Conservation (phyloP, 2,113 vertebrate genomes). For the Pyxicephalus adspersus region DNA sequence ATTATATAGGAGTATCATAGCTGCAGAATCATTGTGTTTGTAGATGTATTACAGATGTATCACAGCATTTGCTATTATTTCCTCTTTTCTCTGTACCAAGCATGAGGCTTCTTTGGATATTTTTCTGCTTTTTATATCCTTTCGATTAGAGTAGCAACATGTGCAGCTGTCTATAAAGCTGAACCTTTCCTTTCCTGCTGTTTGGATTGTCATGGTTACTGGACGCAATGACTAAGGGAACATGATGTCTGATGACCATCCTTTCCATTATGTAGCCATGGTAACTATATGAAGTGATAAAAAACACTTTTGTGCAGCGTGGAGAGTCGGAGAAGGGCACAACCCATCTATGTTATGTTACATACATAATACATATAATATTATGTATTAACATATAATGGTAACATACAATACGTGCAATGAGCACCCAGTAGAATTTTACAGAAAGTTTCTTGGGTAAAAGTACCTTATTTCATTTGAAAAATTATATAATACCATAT, state of each 20-base stretch:
- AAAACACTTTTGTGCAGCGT: background rate
- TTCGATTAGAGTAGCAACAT: constrained; percentile 1
- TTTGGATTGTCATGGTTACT: constrained; percentile 38
- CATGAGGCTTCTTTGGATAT: background rate
- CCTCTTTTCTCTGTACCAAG: background rate
- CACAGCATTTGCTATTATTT: background rate
- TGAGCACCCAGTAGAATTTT: too few species aligned
- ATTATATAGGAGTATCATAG: too few species aligned
- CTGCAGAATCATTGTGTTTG: too few species aligned
- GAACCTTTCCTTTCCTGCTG: constrained; percentile 37
- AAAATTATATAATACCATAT: too few species aligned
- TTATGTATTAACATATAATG: too few species aligned
- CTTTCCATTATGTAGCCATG: constrained; percentile 52
- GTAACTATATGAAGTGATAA: constrained; percentile 31
- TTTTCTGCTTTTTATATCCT: constrained; percentile 10
- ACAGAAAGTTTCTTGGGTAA: too few species aligned
- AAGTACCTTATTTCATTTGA: too few species aligned
- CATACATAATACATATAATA: too few species aligned
- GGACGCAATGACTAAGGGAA: constrained; percentile 47
- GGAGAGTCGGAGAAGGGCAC: background rate
- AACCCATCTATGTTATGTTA: background rate
- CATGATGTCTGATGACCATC: constrained; percentile 43
- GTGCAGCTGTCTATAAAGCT: background rate
- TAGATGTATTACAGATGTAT: too few species aligned
- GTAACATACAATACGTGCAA: too few species aligned